phyloP scores from a whole-genome alignment of 2,888 invertebrate genomes.

The Andrena dorsata region DNA sequence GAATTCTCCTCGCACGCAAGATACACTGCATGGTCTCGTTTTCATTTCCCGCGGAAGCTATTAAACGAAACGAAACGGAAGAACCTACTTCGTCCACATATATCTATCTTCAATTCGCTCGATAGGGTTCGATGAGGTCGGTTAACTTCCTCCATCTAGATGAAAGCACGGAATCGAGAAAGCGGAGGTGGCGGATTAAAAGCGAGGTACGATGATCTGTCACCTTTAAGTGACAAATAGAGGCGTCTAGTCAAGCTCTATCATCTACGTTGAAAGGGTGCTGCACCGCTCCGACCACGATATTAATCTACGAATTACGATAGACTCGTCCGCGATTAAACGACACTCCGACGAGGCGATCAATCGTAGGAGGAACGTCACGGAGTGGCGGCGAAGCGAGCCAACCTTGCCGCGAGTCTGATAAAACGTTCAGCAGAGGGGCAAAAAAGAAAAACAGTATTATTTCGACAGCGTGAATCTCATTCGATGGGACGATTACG shows the following conservation, averaged over 20 bases:
- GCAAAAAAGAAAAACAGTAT: conserved; percentile 57
- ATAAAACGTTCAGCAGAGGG: not conserved
- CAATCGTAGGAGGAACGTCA: conserved; percentile 1
- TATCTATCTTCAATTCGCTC: not conserved
- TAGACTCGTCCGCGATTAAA: not conserved
- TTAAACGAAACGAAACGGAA: not conserved
- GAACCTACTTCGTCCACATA: not conserved
- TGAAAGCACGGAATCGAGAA: not conserved
- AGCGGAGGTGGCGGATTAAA: not conserved
- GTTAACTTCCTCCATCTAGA: too few relatives aligned
- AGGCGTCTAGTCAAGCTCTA: conserved; percentile 62
- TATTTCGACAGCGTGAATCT: conserved; percentile 38
- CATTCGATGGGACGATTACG: not conserved
- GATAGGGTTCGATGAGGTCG: not conserved
- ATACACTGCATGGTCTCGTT: conserved; percentile 3
- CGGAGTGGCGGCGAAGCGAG: conserved; percentile 3
- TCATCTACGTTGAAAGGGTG: conserved; percentile 34
- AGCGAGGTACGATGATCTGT: not conserved
- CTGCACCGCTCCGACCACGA: conserved; percentile 5
- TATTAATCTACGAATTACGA: conserved; percentile 26
- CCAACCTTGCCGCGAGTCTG: conserved; percentile 24
- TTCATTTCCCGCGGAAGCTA: not conserved
- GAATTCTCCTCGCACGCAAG: not conserved
- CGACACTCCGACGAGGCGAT: not conserved
- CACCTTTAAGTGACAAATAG: conserved; percentile 4